Evolutionary conservation across 1,140 invertebrate genomes (phyloP).

Genomic region (Trachelipus rathkii): DNA sequence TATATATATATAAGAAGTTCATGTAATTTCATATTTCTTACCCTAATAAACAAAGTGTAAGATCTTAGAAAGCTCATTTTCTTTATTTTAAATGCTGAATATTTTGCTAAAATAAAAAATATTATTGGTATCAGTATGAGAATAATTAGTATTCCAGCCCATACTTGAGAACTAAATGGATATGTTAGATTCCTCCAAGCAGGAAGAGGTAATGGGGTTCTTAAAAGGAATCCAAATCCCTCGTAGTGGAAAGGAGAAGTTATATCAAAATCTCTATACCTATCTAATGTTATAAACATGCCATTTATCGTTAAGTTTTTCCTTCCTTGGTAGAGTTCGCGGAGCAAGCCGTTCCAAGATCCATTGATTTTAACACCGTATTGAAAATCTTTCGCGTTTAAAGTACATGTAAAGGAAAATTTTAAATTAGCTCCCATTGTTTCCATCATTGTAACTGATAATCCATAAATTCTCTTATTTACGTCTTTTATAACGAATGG

Average conservation of each 20-base stretch:
- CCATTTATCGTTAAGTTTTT: conserved; percentile 33
- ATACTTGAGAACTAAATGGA: conserved; percentile 14
- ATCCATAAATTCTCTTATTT: conserved; percentile 20
- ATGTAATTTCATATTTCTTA: too few relatives aligned
- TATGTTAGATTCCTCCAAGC: conserved; percentile 25
- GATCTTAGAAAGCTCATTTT: too few relatives aligned
- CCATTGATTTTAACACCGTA: conserved; percentile 25
- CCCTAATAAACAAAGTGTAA: too few relatives aligned
- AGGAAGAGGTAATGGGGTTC: conserved; percentile 22
- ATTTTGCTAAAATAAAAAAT: too few relatives aligned
- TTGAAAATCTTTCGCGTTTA: conserved; percentile 18
- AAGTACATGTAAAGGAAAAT: conserved; percentile 18
- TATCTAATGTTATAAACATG: conserved; percentile 19
- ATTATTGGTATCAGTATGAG: not conserved
- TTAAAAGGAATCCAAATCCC: conserved; percentile 30
- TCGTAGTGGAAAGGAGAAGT: conserved; percentile 27
- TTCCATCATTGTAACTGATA: conserved; percentile 26
- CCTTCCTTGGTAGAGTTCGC: conserved; percentile 8
- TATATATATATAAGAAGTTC: too few relatives aligned
- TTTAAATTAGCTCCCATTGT: conserved; percentile 27
- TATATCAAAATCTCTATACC: conserved; percentile 22
- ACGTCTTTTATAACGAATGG: conserved; percentile 27
- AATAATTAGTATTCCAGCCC: not conserved
- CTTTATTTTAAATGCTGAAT: too few relatives aligned
- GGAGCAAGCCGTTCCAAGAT: conserved; percentile 27